phyloP scores from a whole-genome alignment of 2,113 vertebrate genomes.

The Cochlearius cochlearius region DNA sequence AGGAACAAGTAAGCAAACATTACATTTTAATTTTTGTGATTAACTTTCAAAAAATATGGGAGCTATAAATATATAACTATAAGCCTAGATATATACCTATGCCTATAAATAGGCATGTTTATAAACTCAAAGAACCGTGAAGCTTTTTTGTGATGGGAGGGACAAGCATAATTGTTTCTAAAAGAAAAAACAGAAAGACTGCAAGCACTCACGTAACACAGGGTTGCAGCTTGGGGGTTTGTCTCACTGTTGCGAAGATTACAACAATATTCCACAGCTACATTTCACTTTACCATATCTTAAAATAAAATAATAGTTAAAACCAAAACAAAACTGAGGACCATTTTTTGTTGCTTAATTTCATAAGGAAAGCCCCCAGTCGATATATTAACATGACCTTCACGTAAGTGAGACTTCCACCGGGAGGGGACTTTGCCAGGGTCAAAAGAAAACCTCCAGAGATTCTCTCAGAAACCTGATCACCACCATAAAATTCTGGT shows the following conservation, averaged over 20 bases:
- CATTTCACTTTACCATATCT: neutral
- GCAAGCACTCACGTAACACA: neutral
- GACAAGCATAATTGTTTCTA: neutral
- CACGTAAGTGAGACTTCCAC: neutral
- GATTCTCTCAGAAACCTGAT: neutral
- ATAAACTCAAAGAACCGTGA: slow-evolving; percentile 9
- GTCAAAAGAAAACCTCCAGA: neutral
- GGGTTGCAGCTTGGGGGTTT: neutral
- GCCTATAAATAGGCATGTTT: neutral
- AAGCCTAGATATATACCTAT: neutral
- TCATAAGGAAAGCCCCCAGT: neutral
- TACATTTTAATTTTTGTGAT: slow-evolving; percentile 54
- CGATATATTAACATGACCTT: neutral
- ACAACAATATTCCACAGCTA: neutral
- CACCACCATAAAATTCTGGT: neutral
- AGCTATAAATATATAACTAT: neutral
- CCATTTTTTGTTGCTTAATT: neutral
- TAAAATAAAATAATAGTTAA: neutral
- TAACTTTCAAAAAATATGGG: slow-evolving; percentile 3
- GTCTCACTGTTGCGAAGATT: neutral
- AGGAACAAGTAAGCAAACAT: slow-evolving; percentile 20
- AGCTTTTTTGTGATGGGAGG: neutral
- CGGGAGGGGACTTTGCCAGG: neutral
- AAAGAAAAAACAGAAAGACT: neutral
- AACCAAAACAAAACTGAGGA: neutral